These are phyloP conservation scores for Oceanodroma tethys DNA, from an alignment of 2,113 vertebrate genomes.

Conservation along the genomic window DNA sequence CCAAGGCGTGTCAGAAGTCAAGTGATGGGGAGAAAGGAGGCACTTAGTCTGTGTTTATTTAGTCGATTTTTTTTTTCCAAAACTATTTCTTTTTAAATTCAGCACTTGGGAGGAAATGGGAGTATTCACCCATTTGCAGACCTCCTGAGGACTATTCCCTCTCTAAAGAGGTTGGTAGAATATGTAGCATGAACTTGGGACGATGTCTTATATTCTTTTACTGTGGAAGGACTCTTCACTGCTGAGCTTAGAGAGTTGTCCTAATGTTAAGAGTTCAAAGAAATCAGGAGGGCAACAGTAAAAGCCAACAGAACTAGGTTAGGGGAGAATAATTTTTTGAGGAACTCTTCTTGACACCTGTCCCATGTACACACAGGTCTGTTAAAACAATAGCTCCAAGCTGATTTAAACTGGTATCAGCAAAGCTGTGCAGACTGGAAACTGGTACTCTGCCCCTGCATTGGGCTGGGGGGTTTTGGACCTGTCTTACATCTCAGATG, in stretches of 20 bases:
- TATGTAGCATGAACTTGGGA: not conserved
- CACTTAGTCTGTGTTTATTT: not conserved
- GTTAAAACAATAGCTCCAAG: not conserved
- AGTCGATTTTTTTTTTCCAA: not conserved
- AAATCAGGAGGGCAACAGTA: not conserved
- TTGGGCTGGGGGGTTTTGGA: not conserved
- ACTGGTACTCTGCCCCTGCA: not conserved
- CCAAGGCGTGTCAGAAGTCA: not conserved
- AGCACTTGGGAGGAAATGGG: not conserved
- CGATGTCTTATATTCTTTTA: not conserved
- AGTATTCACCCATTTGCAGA: not conserved
- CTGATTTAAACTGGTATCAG: not conserved
- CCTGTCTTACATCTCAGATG: rapidly evolving
- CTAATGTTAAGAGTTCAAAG: not conserved
- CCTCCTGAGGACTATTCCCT: not conserved
- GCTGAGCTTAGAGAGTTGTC: not conserved
- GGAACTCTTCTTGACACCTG: not conserved
- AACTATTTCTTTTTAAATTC: not conserved
- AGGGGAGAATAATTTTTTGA: not conserved
- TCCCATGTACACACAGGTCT: not conserved
- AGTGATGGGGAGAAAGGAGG: not conserved
- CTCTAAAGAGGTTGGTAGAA: not conserved
- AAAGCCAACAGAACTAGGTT: not conserved
- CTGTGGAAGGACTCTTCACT: not conserved
- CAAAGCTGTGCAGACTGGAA: not conserved